Evolutionary conservation across 2,888 invertebrate genomes (phyloP), one percentile per base, ranked within the genome.

Genomic region (Helleia helle): DNA sequence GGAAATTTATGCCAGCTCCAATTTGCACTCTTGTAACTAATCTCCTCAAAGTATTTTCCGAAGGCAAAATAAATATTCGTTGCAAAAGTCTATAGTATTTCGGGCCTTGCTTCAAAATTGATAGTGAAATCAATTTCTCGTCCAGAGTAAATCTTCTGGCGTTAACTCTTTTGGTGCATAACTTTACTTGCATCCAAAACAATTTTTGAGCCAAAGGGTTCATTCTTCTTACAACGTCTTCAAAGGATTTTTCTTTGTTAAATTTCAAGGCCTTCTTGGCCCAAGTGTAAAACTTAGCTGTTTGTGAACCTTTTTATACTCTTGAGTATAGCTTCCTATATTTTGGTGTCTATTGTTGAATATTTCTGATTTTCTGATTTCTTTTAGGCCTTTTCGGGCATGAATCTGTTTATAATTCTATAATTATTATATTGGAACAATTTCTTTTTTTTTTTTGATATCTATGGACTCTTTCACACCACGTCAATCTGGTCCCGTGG

Each of bases 391-490:
- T 9, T 13, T 31, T 15, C n/a, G 17, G n/a, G 9, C 3, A 52
- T 15, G 15, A 60, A 58, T 52, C 48, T 56, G 59, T 55, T 49
- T 15, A 3, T 2, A 15, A 15, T 15, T 2, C 15, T 15, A 15
- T 15, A 3, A 15, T 3, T 15, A 15, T 15, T 15, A 15, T 15
- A n/a, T 3, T 15, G 15, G 15, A 3, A 15, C 15, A 15, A 15
- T 3, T 15, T 15, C 2, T n/a, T n/a, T n/a, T n/a, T n/a, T n/a
- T n/a, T n/a, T n/a, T n/a, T n/a, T n/a, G n/a, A n/a, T n/a, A n/a
- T n/a, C n/a, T n/a, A n/a, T n/a, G n/a, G n/a, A n/a, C n/a, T n/a
- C n/a, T n/a, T n/a, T n/a, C n/a, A n/a, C n/a, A n/a, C n/a, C n/a
- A n/a, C n/a, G n/a, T n/a, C n/a, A n/a, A n/a, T n/a, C n/a, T n/a